These are phyloP conservation scores for Cephalophus harveyi DNA, from an alignment of 2,113 vertebrate genomes.

Conservation along the genomic window DNA sequence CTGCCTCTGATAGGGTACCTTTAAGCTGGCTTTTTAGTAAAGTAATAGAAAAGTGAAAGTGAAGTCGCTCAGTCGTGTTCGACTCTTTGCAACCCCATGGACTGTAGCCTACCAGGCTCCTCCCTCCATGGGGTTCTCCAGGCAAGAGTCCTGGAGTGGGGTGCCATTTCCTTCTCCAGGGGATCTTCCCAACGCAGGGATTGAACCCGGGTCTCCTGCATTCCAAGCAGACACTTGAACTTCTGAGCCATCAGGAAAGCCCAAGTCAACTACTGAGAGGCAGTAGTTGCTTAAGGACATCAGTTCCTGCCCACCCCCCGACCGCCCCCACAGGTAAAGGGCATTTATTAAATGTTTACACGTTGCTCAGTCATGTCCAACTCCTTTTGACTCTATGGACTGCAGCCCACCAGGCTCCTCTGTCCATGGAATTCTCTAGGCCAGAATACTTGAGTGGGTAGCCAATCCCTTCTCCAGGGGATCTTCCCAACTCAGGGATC, in stretches of 20 bases:
- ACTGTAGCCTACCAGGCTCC: not conserved
- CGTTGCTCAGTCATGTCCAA: not conserved
- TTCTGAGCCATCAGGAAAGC: not conserved
- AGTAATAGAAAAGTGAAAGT: not conserved
- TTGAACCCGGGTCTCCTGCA: no score
- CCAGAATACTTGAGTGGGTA: not conserved
- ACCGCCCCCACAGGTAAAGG: not conserved
- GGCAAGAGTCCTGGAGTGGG: not conserved
- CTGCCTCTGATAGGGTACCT: not conserved
- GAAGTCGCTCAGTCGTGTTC: no score
- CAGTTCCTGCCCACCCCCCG: fast-evolving
- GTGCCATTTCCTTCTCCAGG: not conserved
- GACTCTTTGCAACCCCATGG: no score
- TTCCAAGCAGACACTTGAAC: not conserved
- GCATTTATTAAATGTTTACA: not conserved
- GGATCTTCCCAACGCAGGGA: not conserved
- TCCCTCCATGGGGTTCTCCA: not conserved
- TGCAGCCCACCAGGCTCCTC: not conserved
- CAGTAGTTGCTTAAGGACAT: not conserved
- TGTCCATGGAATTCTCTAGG: not conserved
- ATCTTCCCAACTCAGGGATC: not conserved
- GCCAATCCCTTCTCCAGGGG: not conserved
- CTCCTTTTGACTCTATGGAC: not conserved
- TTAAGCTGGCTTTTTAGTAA: not conserved
- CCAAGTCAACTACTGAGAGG: not conserved